Evolutionary conservation across 92 coral and sea anemone species (phyloP), one percentile per base, ranked within the genome.

Genomic region (Bergia sp.): DNA sequence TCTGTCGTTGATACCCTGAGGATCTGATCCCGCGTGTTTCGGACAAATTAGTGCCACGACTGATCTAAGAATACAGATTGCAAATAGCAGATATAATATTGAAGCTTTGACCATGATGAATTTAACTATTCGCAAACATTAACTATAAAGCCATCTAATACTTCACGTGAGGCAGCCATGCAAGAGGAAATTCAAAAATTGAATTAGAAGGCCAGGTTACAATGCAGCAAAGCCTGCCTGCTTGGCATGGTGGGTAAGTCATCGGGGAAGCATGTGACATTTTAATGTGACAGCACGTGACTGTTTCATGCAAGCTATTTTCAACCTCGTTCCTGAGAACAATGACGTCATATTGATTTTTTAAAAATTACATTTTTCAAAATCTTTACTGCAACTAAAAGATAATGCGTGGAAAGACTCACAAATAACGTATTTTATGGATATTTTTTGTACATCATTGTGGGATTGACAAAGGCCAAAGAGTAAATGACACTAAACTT

Each of bases 121-220:
- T 1, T 74, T 37, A 0, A n/a, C 15, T 41, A 39, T 40, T 21
- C 50, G 41, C 47, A 76, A 41, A 40, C 15, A 29, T 29, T 29
- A 29, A 29, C 29, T 29, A 29, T 29, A 29, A 29, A 40, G 47
- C 45, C 43, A 7, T n/a, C 47, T 44, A 15, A 15, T 41, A 42
- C 12, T 39, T 21, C 45, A 41, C 45, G 80, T 4, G 78, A 16
- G 11, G 78, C n/a, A 16, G 10, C 79, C 79, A 76, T 38, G 45
- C 80, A 76, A 13, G 47, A 16, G 23, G 78, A 16, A 61, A 16
- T n/a, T 55, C 2, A 29, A 29, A 29, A 29, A 76, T 1, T 76
- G 43, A 76, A 76, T 21, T n/a, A 20, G 80, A 42, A 76, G 80
- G 80, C 49, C 80, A 76, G 80, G 80, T 76, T 41, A 76, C 80